Conservation (phyloP, 1,140 invertebrate species). For the Lasaia peninsularis region DNA sequence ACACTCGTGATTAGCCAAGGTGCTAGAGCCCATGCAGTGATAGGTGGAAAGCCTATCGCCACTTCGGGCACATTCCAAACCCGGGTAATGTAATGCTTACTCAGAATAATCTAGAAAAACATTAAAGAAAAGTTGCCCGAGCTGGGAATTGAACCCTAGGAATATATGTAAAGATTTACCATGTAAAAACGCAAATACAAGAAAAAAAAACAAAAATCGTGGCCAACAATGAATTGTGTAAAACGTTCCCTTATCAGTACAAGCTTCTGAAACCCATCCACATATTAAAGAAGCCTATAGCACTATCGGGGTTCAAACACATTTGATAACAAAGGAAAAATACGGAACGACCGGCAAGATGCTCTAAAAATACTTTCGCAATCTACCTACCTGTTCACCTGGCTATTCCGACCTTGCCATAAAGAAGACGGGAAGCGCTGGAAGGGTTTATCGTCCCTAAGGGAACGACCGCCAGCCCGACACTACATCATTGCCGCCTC, state of each 20-base stretch:
- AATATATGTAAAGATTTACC: neutral
- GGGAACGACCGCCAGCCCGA: constrained; percentile 65
- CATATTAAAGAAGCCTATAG: constrained; percentile 56
- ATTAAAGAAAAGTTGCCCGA: no score
- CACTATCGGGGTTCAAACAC: constrained; percentile 54
- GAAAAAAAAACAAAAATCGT: neutral
- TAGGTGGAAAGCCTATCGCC: no score
- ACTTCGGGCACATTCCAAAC: no score
- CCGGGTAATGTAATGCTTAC: no score
- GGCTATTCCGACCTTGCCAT: constrained; percentile 71
- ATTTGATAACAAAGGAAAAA: constrained; percentile 74
- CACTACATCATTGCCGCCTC: constrained; percentile 74
- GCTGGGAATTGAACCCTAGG: no score
- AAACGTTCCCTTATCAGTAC: constrained; percentile 38
- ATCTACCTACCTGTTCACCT: constrained; percentile 73
- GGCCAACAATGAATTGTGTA: constrained; percentile 22
- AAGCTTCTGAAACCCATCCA: constrained; percentile 40
- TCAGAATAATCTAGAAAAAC: no score
- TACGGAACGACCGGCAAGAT: constrained; percentile 68
- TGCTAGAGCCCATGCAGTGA: no score
- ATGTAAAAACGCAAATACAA: neutral
- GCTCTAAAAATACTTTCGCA: constrained; percentile 75
- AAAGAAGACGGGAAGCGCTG: constrained; percentile 71
- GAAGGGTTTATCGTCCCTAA: constrained; percentile 73
- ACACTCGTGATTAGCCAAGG: no score